phyloP scores from a whole-genome alignment of 1,140 invertebrate species.

The Rhopalosiphum padi region DNA sequence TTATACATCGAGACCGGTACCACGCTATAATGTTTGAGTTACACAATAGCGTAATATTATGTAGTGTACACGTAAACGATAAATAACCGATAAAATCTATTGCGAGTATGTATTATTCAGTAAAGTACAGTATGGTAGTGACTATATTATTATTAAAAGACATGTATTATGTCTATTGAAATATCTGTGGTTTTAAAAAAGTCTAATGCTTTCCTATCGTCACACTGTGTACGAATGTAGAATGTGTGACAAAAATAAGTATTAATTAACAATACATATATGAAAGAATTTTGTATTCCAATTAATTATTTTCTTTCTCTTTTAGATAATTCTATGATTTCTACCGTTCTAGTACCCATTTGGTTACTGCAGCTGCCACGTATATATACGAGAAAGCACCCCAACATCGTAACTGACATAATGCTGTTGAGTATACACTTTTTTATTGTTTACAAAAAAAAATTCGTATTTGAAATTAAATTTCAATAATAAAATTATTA shows the following conservation, averaged over 20 bases:
- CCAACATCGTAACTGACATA: too few relatives aligned
- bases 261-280: background rate
- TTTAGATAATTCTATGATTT: background rate
- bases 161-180: background rate
- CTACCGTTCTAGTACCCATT: background rate
- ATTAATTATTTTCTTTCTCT: background rate
- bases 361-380: too few relatives aligned
- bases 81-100: background rate
- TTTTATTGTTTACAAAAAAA: too few relatives aligned
- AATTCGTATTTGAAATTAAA: too few relatives aligned
- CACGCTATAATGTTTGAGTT: background rate
- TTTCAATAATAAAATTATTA: too few relatives aligned
- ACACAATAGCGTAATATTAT: background rate
- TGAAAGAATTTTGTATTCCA: background rate
- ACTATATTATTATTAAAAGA: background rate
- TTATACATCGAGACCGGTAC: background rate
- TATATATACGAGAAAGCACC: too few relatives aligned
- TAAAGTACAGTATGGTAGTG: background rate
- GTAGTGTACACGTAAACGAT: background rate
- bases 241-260: background rate
- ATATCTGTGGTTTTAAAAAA: background rate
- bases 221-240: background rate
- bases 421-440: too few relatives aligned
- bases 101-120: background rate
- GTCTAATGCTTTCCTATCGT: background rate